Evolutionary conservation across 35 echinoderm and acorn worm species (phyloP).

Genomic region (Ophioderma brevispina): DNA sequence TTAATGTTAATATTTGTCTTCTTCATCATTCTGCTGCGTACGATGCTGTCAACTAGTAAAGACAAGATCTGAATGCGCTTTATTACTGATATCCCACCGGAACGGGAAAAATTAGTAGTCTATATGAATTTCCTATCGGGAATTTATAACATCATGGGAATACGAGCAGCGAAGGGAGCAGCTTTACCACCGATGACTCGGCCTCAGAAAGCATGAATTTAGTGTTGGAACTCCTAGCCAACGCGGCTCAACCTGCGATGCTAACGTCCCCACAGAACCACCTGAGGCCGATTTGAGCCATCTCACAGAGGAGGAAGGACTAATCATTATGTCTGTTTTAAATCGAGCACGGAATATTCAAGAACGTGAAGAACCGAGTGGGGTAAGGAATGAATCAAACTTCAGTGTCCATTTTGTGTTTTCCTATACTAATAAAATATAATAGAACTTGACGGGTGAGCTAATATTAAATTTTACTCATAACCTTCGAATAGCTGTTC

Average conservation of each 20-base stretch:
- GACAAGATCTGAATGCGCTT: neutral
- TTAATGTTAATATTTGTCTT: too few relatives aligned
- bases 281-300: conserved; percentile 95
- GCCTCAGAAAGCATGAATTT: neutral
- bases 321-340: conserved; percentile 80
- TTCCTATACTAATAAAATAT: too few relatives aligned
- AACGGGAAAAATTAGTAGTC: neutral
- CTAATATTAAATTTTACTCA: too few relatives aligned
- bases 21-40: too few relatives aligned
- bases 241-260: neutral
- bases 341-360: conserved; percentile 80
- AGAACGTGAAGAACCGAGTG: conserved; percentile 79
- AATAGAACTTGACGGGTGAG: too few relatives aligned
- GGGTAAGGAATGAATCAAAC: conserved; percentile 85
- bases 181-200: neutral
- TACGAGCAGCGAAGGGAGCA: neutral
- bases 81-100: neutral
- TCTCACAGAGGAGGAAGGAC: conserved; percentile 82
- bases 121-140: neutral
- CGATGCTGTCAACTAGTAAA: too few relatives aligned
- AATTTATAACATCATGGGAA: neutral
- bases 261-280: conserved; percentile 49
- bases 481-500: too few relatives aligned
- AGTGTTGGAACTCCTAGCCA: conserved; percentile 1
- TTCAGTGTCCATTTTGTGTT: too few relatives aligned